Evolutionary conservation across 2,113 vertebrate species (phyloP).

Genomic region (Herpetotheres cachinnans): DNA sequence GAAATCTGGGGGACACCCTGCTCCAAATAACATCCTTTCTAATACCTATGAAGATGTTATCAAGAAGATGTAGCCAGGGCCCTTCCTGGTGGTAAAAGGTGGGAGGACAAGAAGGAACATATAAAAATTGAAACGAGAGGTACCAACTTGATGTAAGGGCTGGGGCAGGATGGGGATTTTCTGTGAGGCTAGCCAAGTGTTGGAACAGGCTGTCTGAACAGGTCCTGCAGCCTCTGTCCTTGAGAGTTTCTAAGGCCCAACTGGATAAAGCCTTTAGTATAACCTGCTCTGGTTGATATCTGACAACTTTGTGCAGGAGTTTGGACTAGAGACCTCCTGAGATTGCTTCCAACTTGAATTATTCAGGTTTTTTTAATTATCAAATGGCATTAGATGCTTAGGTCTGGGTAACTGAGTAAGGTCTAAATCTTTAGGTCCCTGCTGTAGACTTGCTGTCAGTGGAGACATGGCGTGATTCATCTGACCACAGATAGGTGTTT

Average conservation of each 20-base stretch:
- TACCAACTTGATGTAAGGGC: neutral
- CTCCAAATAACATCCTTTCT: neutral
- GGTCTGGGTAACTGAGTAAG: neutral
- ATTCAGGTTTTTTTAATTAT: neutral
- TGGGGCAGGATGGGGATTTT: neutral
- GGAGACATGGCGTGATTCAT: neutral
- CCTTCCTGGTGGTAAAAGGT: neutral
- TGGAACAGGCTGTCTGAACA: neutral
- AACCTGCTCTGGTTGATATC: neutral
- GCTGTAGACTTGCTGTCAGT: neutral
- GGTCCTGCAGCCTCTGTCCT: neutral
- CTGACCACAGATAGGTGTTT: neutral
- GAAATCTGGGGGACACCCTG: neutral
- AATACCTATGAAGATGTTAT: neutral
- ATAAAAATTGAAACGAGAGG: neutral
- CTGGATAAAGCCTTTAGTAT: neutral
- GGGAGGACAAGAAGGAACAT: neutral
- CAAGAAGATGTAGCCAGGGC: neutral
- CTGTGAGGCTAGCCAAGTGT: neutral
- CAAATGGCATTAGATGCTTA: neutral
- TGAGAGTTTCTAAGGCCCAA: neutral
- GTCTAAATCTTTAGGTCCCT: neutral
- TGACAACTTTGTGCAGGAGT: neutral
- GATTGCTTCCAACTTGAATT: neutral
- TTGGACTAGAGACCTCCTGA: neutral